Conservation (phyloP, 2,797 vertebrate genomes). For the Propithecus perrieri region DNA sequence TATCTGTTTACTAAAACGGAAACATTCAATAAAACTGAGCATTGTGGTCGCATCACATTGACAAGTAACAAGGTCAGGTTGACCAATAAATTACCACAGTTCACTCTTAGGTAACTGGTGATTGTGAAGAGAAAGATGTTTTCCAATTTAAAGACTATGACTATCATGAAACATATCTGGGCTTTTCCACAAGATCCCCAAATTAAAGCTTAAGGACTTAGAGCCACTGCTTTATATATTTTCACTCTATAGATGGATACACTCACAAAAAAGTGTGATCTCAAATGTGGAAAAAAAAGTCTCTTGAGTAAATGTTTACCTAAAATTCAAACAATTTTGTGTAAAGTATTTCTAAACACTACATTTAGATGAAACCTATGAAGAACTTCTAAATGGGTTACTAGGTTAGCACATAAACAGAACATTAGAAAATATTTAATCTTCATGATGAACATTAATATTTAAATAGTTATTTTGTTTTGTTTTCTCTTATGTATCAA, state of each 20-base stretch:
- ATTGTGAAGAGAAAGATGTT: neutral
- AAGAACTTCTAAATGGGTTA: neutral
- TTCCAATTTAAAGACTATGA: neutral
- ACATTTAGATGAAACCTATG: neutral
- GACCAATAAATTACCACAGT: neutral
- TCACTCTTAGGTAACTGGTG: neutral
- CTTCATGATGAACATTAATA: neutral
- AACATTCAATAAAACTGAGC: neutral
- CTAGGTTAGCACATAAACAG: neutral
- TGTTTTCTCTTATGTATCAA: neutral
- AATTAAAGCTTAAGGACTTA: neutral
- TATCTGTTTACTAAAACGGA: neutral
- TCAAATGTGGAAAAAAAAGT: neutral
- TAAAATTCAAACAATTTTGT: neutral
- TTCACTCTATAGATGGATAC: neutral
- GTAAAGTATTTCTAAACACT: neutral
- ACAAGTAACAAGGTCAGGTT: neutral
- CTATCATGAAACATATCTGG: neutral
- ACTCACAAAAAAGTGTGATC: neutral
- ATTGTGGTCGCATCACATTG: neutral
- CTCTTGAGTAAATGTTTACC: neutral
- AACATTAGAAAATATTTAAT: conserved; percentile 15
- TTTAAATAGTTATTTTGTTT: neutral
- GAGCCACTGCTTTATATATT: neutral
- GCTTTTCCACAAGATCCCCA: neutral